phyloP scores from a whole-genome alignment of 1,140 invertebrate genomes.

The Sycophaga agraensis region DNA sequence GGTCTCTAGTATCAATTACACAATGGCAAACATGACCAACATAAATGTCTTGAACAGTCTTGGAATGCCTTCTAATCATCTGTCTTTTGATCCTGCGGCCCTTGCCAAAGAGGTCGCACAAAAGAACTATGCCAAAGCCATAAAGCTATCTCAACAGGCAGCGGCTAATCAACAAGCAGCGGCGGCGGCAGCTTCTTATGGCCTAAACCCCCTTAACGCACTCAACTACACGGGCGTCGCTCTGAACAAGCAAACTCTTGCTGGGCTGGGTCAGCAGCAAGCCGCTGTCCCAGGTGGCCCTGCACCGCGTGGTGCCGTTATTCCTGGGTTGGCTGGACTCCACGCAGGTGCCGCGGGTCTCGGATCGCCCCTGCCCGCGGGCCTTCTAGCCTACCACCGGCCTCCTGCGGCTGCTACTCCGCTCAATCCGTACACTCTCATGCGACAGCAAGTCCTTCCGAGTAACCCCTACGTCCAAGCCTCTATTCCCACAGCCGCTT shows the following conservation, averaged over 20 bases:
- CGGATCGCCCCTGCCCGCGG: constrained; percentile 45
- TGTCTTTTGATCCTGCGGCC: constrained; percentile 60
- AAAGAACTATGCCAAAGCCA: constrained; percentile 72
- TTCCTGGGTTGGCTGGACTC: constrained; percentile 44
- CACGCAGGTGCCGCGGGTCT: constrained; percentile 39
- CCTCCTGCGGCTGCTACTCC: constrained; percentile 58
- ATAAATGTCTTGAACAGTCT: constrained; percentile 50
- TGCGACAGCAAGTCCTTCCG: constrained; percentile 56
- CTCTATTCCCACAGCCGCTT: constrained; percentile 52
- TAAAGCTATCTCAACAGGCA: constrained; percentile 61
- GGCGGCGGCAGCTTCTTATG: constrained; percentile 40
- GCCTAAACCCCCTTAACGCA: constrained; percentile 61
- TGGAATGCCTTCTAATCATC: constrained; percentile 41
- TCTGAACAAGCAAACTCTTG: constrained; percentile 66
- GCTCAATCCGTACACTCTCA: constrained; percentile 59
- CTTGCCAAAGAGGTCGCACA: constrained; percentile 76
- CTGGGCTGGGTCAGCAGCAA: constrained; percentile 41
- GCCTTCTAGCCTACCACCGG: constrained; percentile 62
- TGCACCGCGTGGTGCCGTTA: constrained; percentile 41
- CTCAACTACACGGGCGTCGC: constrained; percentile 78
- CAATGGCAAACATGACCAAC: constrained; percentile 46
- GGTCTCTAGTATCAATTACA: constrained; percentile 41
- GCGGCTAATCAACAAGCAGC: constrained; percentile 39
- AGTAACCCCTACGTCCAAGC: constrained; percentile 40
- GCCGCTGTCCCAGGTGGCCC: constrained; percentile 47